Evolutionary conservation across 2,797 vertebrate genomes (phyloP).

Genomic region (Macropodus opercularis): DNA sequence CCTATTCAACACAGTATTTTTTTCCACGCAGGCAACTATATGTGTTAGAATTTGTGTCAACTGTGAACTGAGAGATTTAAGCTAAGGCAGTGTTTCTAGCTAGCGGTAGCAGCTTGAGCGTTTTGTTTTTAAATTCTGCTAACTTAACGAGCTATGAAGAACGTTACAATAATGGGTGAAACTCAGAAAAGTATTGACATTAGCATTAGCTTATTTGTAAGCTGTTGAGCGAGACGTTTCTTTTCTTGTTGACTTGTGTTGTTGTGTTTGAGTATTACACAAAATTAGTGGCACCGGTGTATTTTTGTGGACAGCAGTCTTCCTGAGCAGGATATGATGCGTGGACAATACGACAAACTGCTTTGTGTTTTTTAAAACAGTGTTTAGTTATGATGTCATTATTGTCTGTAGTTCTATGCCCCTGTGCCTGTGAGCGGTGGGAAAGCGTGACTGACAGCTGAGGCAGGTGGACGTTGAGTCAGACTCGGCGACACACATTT

Average conservation of each 20-base stretch:
- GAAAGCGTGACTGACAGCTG: slow-evolving; percentile 65
- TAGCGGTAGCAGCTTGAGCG: slow-evolving; percentile 34
- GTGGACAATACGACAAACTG: no score
- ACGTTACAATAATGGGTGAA: not conserved
- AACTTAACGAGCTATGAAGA: slow-evolving; percentile 1
- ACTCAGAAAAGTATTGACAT: not conserved
- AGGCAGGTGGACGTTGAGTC: slow-evolving; percentile 56
- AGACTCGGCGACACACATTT: slow-evolving; percentile 43
- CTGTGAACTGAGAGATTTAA: not conserved
- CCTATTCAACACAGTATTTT: not conserved
- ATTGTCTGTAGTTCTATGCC: not conserved
- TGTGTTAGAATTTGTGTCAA: no score
- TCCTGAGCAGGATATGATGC: no score
- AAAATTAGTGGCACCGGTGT: no score
- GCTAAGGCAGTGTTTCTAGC: not conserved
- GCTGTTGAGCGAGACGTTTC: no score
- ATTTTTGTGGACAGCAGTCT: no score
- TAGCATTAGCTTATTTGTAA: no score
- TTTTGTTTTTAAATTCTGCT: slow-evolving; percentile 3
- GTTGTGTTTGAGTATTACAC: not conserved
- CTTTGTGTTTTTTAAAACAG: no score
- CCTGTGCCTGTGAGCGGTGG: not conserved
- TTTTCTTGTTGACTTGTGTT: no score
- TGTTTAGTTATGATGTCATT: no score
- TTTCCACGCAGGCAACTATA: rapidly evolving